Base-by-base conservation (phyloP, 1,140 invertebrate genomes). In the Augochlora pura region DNA sequence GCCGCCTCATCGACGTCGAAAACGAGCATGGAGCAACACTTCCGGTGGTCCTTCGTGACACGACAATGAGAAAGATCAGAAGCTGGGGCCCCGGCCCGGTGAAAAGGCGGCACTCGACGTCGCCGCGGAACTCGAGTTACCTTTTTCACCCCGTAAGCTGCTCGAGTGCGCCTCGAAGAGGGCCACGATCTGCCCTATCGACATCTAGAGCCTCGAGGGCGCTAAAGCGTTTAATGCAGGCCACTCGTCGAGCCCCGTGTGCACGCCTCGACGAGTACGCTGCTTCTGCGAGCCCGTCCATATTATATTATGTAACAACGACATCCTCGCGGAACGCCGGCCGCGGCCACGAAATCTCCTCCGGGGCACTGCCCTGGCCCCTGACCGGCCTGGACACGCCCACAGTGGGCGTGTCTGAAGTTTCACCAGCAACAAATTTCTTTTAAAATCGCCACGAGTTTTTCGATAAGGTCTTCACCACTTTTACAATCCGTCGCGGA, bases 101-200 rank as follows among this genome's bases (percentile, higher is more conserved):
- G 79, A 82, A 86, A 88, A 87, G 85, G 80, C 84, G 32, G 52
- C 80, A 75, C 86, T 87, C 82, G 79, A 86, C 72, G 79, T 64
- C 75, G 66, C 67, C 69, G 79, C 74, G 83, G 21, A 88, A 84
- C 83, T 87, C 82, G 79, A 89, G 87, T 87, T 81, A 81, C 87
- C 82, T 85, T 81, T 85, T 87, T 83, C 81, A 84, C 82, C 83
- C 80, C 80, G 8, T 60, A 77, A 78, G 75, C 25, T 59, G 21
- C 75, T 87, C 75, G 82, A 80, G 79, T 79, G 75, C 27, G 21
- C 66, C 81, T 86, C 59, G 73, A 86, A 75, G 38, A 81, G 67
- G 67, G 76, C 82, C 71, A 73, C 84, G 84, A 87, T 89, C 89
- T 91, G 90, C 89, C 83, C 86, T 91, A 91, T 91, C 90, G 85